Conservation (phyloP, 1,140 invertebrate species). For the Hycleus cichorii region DNA sequence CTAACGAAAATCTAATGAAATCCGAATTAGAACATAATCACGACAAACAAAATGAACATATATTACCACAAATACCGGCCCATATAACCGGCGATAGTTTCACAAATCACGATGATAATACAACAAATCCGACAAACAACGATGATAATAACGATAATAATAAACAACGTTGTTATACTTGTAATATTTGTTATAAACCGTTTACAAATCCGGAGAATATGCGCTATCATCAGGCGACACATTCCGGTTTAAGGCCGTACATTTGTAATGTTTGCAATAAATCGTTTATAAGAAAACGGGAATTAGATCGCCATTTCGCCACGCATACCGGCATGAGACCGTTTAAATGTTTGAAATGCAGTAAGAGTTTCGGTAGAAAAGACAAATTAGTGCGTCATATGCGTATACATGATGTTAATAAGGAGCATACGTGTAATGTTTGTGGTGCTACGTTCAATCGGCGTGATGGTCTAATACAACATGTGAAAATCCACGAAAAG, state of each 20-base stretch:
- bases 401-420: slow-evolving; percentile 47
- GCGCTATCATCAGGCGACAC: slow-evolving; percentile 28
- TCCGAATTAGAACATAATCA: slow-evolving; percentile 10
- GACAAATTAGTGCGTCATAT: slow-evolving; percentile 60
- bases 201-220: slow-evolving; percentile 42
- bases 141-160: not conserved
- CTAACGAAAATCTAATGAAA: slow-evolving; percentile 8
- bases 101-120: slow-evolving; percentile 3
- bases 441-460: slow-evolving; percentile 31
- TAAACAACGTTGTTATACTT: slow-evolving; percentile 32
- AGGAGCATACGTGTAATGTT: slow-evolving; percentile 26
- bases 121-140: not conserved
- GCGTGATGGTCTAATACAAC: slow-evolving; percentile 29
- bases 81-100: slow-evolving; percentile 48
- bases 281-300: slow-evolving; percentile 55
- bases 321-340: slow-evolving; percentile 54
- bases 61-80: slow-evolving; percentile 44
- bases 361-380: slow-evolving; percentile 55
- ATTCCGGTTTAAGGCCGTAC: slow-evolving; percentile 33
- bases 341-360: slow-evolving; percentile 54
- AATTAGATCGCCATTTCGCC: slow-evolving; percentile 54
- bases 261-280: slow-evolving; percentile 54
- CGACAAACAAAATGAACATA: slow-evolving; percentile 25
- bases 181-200: slow-evolving; percentile 46
- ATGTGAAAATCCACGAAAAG: slow-evolving; percentile 30